Evolutionary conservation across 2,797 vertebrate genomes (phyloP).

Genomic region (Prionace glauca): DNA sequence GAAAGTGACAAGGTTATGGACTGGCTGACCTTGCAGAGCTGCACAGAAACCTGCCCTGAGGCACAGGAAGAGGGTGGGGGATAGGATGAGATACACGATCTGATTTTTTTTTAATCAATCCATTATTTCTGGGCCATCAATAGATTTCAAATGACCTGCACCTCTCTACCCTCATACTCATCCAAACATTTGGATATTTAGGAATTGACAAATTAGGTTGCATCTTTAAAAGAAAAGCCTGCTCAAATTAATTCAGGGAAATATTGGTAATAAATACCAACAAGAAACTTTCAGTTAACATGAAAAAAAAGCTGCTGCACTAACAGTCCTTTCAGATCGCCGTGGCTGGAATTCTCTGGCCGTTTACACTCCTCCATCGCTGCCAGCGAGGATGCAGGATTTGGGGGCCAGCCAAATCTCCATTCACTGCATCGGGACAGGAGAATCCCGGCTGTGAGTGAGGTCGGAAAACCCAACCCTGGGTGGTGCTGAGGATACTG

Average conservation of each 20-base stretch:
- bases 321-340: neutral
- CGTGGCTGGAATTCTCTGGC: too few species aligned
- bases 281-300: neutral
- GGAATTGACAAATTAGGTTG: neutral
- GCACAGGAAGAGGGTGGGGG: neutral
- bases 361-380: too few species aligned
- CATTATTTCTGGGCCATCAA: constrained; percentile 21
- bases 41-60: neutral
- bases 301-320: neutral
- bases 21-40: constrained; percentile 20
- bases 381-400: too few species aligned
- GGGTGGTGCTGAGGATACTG: neutral
- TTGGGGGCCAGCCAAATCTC: too few species aligned
- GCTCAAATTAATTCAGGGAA: neutral
- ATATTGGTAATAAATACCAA: neutral
- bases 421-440: too few species aligned
- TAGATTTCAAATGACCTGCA: neutral
- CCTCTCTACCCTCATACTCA: neutral
- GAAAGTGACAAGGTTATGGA: constrained; percentile 29
- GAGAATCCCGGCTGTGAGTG: too few species aligned
- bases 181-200: neutral
- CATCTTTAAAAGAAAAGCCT: neutral
- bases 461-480: too few species aligned
- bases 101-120: constrained; percentile 16
- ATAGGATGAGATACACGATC: neutral